phyloP scores from a whole-genome alignment of 2,888 invertebrate species.

The Platypus cylindrus region DNA sequence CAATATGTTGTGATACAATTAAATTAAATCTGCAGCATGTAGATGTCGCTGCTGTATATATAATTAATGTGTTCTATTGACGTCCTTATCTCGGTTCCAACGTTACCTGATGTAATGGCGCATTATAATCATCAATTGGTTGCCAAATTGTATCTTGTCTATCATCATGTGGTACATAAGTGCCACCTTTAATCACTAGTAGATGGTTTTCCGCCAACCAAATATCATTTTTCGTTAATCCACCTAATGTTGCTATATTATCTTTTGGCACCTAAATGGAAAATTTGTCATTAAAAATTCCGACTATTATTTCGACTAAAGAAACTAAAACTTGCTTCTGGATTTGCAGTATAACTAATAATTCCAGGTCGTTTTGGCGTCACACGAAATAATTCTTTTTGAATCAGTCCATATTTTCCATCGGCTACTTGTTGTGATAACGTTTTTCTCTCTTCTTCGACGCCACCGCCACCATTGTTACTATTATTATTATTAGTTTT shows the following conservation, averaged over 20 bases:
- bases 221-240: constrained; percentile 72
- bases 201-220: constrained; percentile 85
- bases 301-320: background rate
- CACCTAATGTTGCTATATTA: constrained; percentile 66
- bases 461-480: constrained; percentile 29
- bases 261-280: constrained; percentile 48
- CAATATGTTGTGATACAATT: constrained; percentile 1
- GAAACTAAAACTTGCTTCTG: constrained; percentile 41
- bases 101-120: constrained; percentile 59
- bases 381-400: constrained; percentile 65
- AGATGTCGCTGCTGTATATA: too few relatives aligned
- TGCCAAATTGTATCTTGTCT: constrained; percentile 50
- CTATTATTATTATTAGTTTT: too few relatives aligned
- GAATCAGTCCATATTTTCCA: constrained; percentile 80
- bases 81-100: too few relatives aligned
- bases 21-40: too few relatives aligned
- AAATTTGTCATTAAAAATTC: background rate
- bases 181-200: constrained; percentile 69
- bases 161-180: constrained; percentile 41
- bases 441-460: constrained; percentile 71
- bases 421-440: constrained; percentile 82
- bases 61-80: too few relatives aligned
- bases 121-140: constrained; percentile 73
- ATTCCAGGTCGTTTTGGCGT: constrained; percentile 63
- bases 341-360: constrained; percentile 66